Evolutionary conservation across 2,888 invertebrate species (phyloP).

Genomic region (Mesoligia furuncula): DNA sequence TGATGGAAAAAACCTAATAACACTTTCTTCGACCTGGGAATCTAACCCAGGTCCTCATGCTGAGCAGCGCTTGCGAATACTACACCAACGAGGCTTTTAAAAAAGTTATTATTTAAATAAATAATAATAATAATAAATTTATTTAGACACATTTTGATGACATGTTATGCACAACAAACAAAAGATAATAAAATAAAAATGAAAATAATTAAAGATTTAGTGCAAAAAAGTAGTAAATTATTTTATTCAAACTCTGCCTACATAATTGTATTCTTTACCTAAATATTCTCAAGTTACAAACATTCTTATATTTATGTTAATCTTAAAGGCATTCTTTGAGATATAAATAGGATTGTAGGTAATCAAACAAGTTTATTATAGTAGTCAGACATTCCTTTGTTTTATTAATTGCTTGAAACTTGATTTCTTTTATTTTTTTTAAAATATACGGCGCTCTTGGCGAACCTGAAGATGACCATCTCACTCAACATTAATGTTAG

Average conservation of each 20-base stretch:
- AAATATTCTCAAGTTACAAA: slow-evolving; percentile 17
- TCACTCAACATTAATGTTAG: background rate
- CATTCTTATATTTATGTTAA: slow-evolving; percentile 48
- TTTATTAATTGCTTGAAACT: slow-evolving; percentile 45
- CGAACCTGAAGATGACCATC: background rate
- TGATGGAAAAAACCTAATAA: background rate
- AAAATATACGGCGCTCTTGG: background rate
- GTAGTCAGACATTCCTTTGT: slow-evolving; percentile 54
- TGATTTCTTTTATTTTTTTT: slow-evolving; percentile 39
- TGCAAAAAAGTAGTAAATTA: too few species aligned
- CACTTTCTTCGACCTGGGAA: background rate
- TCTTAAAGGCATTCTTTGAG: slow-evolving; percentile 29
- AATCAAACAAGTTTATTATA: slow-evolving; percentile 47
- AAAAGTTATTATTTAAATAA: background rate
- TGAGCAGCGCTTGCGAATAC: background rate
- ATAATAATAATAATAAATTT: too few species aligned
- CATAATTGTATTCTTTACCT: background rate
- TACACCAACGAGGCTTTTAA: background rate
- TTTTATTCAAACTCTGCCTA: background rate
- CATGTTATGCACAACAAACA: too few species aligned
- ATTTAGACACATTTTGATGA: too few species aligned
- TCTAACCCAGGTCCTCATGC: background rate
- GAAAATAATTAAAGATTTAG: too few species aligned
- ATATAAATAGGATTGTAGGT: background rate
- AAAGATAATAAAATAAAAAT: too few species aligned